Evolutionary conservation across 2,113 vertebrate genomes (phyloP), one percentile per base, ranked within the genome.

Genomic region (Trochalopteron elliotii): DNA sequence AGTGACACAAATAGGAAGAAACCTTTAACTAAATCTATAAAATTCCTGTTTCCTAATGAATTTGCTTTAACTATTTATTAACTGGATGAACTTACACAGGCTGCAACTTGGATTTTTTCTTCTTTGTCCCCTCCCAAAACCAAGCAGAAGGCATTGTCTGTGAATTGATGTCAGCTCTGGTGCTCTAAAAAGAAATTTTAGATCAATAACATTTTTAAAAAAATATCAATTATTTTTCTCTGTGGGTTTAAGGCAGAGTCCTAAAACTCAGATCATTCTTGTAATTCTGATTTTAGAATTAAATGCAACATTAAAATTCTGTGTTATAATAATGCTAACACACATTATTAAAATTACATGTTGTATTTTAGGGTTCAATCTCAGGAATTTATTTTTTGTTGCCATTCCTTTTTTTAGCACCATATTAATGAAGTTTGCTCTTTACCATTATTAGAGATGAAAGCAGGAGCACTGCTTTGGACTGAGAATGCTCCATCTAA

Each of bases 1-100:
- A 95, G 98, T 98, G 98, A 99, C 98, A 98, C 98, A 95, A 96
- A 97, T 97, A 98, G 98, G 98, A 98, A 98, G 98, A 97, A 95
- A 94, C 97, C 96, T 97, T 98, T 97, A 94, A 94, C 87, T 92
- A 97, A 98, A 98, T 97, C 98, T 97, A 98, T 98, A 97, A 97
- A 97, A 97, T 97, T 96, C 94, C 96, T 96, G 87, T 95, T 97
- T 97, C 95, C 97, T 98, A 98, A 98, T 98, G 98, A 98, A 98
- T 98, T 98, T 97, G 97, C 80, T 98, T 95, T 97, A 97, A 97
- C 96, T 98, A 97, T 98, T 98, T 98, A 97, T 97, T 97, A 97
- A 97, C 97, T 96, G 96, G 93, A 88, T 91, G 37, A 79, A 93
- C 93, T 64, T 68, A 44, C n/a, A 74, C 47, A 39, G 60, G 55